Conservation (phyloP, 2,113 vertebrate genomes). For the Lophotis ruficrista region DNA sequence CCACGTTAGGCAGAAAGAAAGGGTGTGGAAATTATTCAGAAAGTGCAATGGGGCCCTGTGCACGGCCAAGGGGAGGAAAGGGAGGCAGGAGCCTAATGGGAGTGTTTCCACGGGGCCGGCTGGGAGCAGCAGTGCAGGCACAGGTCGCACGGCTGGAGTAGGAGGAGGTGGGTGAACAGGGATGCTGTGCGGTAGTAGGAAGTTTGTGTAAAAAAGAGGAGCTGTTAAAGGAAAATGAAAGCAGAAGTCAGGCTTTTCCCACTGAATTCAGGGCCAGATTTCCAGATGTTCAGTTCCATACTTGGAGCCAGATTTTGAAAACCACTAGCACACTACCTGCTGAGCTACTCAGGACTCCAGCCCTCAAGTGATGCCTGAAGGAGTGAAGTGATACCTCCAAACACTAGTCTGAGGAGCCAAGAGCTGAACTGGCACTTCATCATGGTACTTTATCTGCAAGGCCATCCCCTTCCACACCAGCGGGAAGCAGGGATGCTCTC, state of each 20-base stretch:
- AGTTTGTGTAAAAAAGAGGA: neutral
- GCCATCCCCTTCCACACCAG: neutral
- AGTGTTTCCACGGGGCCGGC: neutral
- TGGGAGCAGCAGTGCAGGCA: neutral
- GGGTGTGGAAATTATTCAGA: neutral
- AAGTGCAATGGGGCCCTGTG: fast-evolving
- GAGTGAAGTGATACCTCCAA: neutral
- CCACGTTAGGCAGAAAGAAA: neutral
- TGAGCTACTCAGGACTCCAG: neutral
- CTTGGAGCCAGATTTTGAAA: neutral
- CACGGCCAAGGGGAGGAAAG: too few relatives aligned
- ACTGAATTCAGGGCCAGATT: neutral
- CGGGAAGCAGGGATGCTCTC: neutral
- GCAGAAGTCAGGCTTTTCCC: neutral
- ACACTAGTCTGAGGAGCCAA: neutral
- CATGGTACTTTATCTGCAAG: neutral
- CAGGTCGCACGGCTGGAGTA: neutral
- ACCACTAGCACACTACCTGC: neutral
- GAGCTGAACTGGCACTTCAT: neutral
- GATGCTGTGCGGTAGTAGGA: neutral
- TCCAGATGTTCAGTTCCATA: neutral
- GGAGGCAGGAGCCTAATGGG: neutral
- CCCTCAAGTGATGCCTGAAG: fast-evolving
- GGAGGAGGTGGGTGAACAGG: neutral
- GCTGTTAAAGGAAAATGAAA: neutral